phyloP scores from a whole-genome alignment of 2,888 invertebrate genomes.

The Rhagonycha lutea region DNA sequence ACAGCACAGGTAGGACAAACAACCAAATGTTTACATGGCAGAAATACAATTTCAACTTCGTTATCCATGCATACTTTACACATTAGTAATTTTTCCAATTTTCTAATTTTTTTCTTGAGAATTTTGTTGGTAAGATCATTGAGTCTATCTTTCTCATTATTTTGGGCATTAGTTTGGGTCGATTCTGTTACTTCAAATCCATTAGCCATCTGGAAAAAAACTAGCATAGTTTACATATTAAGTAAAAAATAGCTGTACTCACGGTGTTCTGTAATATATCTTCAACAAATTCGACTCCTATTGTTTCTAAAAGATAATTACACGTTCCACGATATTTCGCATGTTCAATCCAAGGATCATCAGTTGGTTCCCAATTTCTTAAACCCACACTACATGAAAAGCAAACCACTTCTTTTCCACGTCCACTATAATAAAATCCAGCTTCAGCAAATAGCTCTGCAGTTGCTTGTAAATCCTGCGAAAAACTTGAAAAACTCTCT shows the following conservation, averaged over 20 bases:
- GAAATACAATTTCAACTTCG: slow-evolving; percentile 88
- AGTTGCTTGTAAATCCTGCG: slow-evolving; percentile 71
- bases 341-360: slow-evolving; percentile 93
- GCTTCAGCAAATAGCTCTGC: slow-evolving; percentile 80
- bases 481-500: slow-evolving; percentile 76
- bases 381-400: slow-evolving; percentile 94
- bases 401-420: slow-evolving; percentile 80
- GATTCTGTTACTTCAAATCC: background rate
- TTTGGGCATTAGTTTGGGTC: background rate
- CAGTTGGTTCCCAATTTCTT: slow-evolving; percentile 85
- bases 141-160: background rate
- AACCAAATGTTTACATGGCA: slow-evolving; percentile 92
- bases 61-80: slow-evolving; percentile 95
- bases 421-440: slow-evolving; percentile 84
- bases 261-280: slow-evolving; percentile 31
- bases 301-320: slow-evolving; percentile 78
- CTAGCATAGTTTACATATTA: background rate
- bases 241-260: background rate
- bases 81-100: slow-evolving; percentile 74
- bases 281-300: slow-evolving; percentile 77
- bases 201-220: background rate
- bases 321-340: slow-evolving; percentile 92
- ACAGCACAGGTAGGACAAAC: slow-evolving; percentile 87
- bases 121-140: background rate
- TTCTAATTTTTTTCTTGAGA: slow-evolving; percentile 79